Evolutionary conservation across 2,797 vertebrate species (phyloP), one percentile per base, ranked within the genome.

Genomic region (Notolabrus celidotus): DNA sequence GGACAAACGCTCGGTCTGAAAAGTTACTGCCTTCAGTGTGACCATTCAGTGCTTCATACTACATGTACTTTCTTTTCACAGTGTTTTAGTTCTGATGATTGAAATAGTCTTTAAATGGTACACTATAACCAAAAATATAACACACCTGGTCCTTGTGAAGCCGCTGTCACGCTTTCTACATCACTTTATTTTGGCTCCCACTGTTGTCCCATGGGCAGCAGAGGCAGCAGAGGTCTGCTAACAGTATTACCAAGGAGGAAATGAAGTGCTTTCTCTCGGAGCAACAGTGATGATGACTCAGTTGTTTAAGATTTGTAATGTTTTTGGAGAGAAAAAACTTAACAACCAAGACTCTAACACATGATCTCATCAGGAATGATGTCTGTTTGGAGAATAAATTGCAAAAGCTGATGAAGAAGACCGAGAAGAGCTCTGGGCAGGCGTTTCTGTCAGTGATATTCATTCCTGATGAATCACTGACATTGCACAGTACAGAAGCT

Each of bases 11-110:
- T 57, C 42, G 65, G 22, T 75, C 72, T 75, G 46, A 63, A 86
- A 90, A 87, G 80, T 90, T 86, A 27, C 45, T 65, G 16, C 27
- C 29, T 5, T 36, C 25, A 34, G 17, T 62, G 66, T 14, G 49
- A n/a, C 42, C 41, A 15, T 15, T 17, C 20, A 22, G 22, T 65
- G 10, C 64, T 65, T 84, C 43, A 60, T 19, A 36, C 16, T 15
- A 7, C 10, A 47, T 70, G 16, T 51, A 67, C 66, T 80, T 74
- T 51, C 39, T 65, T 74, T 59, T 73, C 50, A 59, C 41, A 34
- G 23, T 27, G 27, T 14, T 67, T 2, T 8, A 7, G 8, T 36
- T 31, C 19, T 76, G 2, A 43, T 1, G 4, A 9, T 23, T 45
- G 12, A 71, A 52, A 41, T 45, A 19, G 27, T 66, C 50, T 63